These are phyloP conservation scores for Coenonympha arcania DNA, from an alignment of 2,888 invertebrate species.

Conservation along the genomic window DNA sequence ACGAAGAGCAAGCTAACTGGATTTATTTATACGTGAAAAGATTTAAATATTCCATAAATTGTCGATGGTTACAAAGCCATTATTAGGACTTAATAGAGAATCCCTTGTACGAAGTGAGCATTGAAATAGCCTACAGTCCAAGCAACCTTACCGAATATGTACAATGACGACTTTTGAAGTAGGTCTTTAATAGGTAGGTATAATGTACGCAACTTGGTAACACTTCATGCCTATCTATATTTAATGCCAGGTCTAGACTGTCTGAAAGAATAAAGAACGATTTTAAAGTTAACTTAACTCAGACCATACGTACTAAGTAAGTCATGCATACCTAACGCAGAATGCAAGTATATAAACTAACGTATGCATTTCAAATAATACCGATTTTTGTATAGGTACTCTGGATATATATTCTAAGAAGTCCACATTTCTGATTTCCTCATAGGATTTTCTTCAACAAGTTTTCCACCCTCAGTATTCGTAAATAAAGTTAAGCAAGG, in stretches of 20 bases:
- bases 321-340: too few species aligned
- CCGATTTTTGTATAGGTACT: too few species aligned
- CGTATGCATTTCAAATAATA: too few species aligned
- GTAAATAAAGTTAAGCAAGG: too few species aligned
- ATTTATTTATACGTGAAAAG: slow-evolving; percentile 54
- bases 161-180: slow-evolving; percentile 50
- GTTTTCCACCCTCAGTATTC: too few species aligned
- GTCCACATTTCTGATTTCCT: too few species aligned
- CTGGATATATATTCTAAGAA: too few species aligned
- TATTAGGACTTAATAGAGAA: slow-evolving; percentile 68
- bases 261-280: background rate
- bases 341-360: too few species aligned
- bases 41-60: slow-evolving; percentile 57
- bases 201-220: background rate
- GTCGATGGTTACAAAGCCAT: slow-evolving; percentile 60
- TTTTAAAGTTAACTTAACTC: background rate
- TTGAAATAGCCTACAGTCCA: slow-evolving; percentile 64
- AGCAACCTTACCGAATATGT: slow-evolving; percentile 63
- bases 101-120: slow-evolving; percentile 73
- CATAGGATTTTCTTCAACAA: too few species aligned
- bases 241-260: background rate
- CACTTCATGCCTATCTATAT: slow-evolving; percentile 2
- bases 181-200: background rate
- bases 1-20: slow-evolving; percentile 67
- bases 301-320: too few species aligned